These are phyloP conservation scores for Scytalopus superciliaris DNA, from an alignment of 2,113 vertebrate genomes.

Conservation along the genomic window DNA sequence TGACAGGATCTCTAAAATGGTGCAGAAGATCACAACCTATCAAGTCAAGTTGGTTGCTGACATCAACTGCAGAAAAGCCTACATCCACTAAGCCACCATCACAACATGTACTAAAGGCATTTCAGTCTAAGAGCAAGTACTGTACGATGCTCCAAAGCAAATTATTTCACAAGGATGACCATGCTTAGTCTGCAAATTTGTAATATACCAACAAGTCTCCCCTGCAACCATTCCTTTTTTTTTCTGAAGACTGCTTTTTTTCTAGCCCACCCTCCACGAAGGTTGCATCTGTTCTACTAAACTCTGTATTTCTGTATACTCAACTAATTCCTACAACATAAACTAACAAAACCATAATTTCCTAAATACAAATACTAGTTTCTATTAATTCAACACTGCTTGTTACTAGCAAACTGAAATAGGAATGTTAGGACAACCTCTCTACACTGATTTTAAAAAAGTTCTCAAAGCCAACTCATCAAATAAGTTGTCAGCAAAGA, in stretches of 20 bases:
- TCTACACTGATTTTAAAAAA: not conserved
- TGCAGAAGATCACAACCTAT: not conserved
- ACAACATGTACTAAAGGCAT: not conserved
- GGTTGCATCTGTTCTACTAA: not conserved
- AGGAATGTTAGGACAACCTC: rapidly evolving
- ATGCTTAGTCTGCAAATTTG: not conserved
- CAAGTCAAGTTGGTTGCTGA: not conserved
- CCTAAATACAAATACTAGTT: not conserved
- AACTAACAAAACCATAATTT: not conserved
- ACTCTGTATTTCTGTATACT: not conserved
- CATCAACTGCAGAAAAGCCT: not conserved
- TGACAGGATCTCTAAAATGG: not conserved
- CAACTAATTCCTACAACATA: not conserved
- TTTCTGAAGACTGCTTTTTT: not conserved
- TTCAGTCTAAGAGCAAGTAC: not conserved
- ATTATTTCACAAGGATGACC: not conserved
- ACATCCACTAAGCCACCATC: not conserved
- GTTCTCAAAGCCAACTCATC: not conserved
- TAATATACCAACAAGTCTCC: not conserved
- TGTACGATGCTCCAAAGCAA: not conserved
- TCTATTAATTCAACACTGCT: not conserved
- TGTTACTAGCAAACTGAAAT: not conserved
- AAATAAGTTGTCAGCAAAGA: not conserved
- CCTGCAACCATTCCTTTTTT: not conserved
- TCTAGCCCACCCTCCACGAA: not conserved